phyloP scores from a whole-genome alignment of 2,113 vertebrate species.

The Uropsilus gracilis region DNA sequence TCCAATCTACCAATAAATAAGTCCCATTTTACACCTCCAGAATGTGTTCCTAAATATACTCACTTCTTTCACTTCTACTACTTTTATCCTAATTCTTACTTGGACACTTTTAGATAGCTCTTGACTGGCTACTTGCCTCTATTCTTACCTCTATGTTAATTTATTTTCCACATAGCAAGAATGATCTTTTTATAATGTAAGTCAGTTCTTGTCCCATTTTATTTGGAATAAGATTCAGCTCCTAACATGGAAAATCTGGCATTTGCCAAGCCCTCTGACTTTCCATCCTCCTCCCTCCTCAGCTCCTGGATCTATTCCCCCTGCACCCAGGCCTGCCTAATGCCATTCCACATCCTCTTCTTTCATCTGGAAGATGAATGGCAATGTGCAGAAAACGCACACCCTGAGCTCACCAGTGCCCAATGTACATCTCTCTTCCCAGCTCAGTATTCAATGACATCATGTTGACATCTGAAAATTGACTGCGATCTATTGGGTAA shows the following conservation, averaged over 20 bases:
- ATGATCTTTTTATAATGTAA: background rate
- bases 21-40: conserved; percentile 4
- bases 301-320: background rate
- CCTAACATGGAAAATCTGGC: background rate
- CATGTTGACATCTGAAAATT: background rate
- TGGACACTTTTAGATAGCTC: conserved; percentile 4
- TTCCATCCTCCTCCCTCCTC: background rate
- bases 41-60: background rate
- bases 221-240: background rate
- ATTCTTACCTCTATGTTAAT: background rate
- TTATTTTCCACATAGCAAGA: conserved; percentile 3
- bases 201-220: background rate
- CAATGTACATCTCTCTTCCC: background rate
- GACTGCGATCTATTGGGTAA: background rate
- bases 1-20: background rate
- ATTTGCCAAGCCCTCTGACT: background rate
- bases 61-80: background rate
- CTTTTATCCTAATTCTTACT: background rate
- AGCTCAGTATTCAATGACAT: background rate
- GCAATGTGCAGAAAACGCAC: background rate
- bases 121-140: conserved; percentile 21
- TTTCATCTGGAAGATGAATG: too few species aligned
- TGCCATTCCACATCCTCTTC: too few species aligned
- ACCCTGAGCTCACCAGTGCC: background rate
- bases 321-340: too few species aligned